These are phyloP conservation scores for Carlito syrichta DNA, from an alignment of 2,113 vertebrate genomes.

Conservation along the genomic window DNA sequence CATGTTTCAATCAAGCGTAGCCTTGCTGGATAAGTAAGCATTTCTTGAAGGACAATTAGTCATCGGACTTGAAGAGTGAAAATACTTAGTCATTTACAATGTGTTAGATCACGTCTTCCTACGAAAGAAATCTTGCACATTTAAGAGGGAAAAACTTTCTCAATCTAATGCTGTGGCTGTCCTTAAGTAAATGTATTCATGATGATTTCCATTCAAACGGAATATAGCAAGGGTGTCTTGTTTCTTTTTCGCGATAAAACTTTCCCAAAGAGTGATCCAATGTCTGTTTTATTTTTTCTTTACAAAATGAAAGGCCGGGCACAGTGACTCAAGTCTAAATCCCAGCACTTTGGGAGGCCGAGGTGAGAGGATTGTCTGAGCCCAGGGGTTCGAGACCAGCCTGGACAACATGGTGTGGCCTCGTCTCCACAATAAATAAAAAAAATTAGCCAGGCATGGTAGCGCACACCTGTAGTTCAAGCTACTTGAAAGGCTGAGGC, in stretches of 20 bases:
- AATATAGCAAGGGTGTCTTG: neutral
- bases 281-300: too few species aligned
- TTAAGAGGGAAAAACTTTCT: neutral
- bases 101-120: neutral
- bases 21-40: neutral
- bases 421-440: too few species aligned
- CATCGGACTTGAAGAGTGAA: neutral
- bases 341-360: too few species aligned
- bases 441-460: too few species aligned
- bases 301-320: too few species aligned
- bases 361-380: too few species aligned
- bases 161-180: neutral
- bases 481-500: too few species aligned
- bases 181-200: neutral
- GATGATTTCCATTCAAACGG: neutral
- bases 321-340: too few species aligned
- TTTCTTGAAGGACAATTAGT: neutral
- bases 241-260: neutral
- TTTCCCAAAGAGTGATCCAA: neutral
- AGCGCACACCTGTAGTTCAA: too few species aligned
- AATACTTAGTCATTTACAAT: neutral
- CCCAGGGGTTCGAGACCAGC: too few species aligned
- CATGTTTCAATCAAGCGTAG: neutral
- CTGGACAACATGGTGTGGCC: too few species aligned
- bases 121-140: neutral